Evolutionary conservation across 2,888 invertebrate species (phyloP).

Genomic region (Drosophila suboccidentalis): DNA sequence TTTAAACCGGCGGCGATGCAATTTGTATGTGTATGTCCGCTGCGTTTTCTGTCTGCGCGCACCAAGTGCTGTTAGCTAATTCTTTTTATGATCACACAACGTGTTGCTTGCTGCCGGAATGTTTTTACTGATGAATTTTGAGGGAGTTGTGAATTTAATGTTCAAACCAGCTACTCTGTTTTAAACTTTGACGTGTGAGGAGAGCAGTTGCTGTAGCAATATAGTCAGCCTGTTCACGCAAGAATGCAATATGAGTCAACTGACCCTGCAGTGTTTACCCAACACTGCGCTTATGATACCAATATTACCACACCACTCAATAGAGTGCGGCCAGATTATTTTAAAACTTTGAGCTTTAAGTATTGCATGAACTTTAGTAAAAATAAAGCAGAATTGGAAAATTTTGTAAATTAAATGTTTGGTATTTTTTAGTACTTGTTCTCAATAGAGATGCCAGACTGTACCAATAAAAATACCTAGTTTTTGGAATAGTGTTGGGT

Average conservation of each 20-base stretch:
- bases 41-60: conserved; percentile 40
- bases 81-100: conserved; percentile 56
- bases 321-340: not conserved
- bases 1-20: conserved; percentile 57
- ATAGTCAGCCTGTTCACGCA: not conserved
- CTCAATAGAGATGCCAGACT: conserved; percentile 32
- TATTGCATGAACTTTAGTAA: not conserved
- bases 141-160: conserved; percentile 32
- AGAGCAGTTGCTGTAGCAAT: conserved; percentile 13
- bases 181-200: conserved; percentile 12
- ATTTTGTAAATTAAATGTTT: not conserved
- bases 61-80: conserved; percentile 44
- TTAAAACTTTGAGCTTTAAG: not conserved
- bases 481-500: not conserved
- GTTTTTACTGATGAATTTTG: conserved; percentile 67
- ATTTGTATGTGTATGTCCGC: conserved; percentile 42
- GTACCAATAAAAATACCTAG: not conserved
- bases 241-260: not conserved
- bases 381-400: not conserved
- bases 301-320: not conserved
- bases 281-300: not conserved
- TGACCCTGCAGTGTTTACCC: not conserved
- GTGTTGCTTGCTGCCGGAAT: conserved; percentile 73
- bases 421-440: conserved; percentile 19
- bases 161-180: conserved; percentile 59